Base-by-base conservation (phyloP, 1,140 invertebrate species). In the Listronotus bonariensis region DNA sequence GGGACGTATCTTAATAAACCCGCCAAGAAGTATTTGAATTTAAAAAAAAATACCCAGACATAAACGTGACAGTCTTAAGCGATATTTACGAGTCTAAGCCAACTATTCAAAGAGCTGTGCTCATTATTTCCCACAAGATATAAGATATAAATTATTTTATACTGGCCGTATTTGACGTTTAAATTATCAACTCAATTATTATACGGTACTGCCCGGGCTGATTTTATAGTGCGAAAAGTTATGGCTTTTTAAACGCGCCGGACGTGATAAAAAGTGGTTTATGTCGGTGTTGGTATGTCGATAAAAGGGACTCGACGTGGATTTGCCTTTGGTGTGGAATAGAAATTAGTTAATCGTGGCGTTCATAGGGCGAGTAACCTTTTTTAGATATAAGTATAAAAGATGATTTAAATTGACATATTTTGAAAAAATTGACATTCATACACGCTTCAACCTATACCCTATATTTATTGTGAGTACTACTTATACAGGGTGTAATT, bases 121-220 rank as follows among this genome's bases (percentile, higher is more conserved):
- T 54, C 52, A 55, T 63, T 63, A 63, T 54, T 52, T 52, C 43
- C 60, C 20, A n/a, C 40, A 7, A 55, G 56, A 66, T 59, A 59
- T 55, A 58, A 58, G 53, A 55, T 66, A 66, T 66, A 66, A 66
- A 66, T 66, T 66, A 66, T 59, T 59, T 53, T 66, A 56, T 56
- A 66, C 53, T 55, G 64, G 55, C 57, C 45, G 9, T 36, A 58
- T 59, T 66, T 66, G 64, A 66, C 64, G 54, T 58, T 66, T 66
- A 66, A 66, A 66, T 66, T 66, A 66, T 66, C 64, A 41, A 38
- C 55, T 66, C 64, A 66, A 66, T 66, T 66, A 66, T 54, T 31
- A 54, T 40, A 40, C 53, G 34, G 51, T 54, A 53, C 18, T 43
- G 49, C 41, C n/a, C 42, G 40, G 41, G 42, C 14, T 52, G 52